Conservation (phyloP, 2,888 invertebrate species). For the Nephrotoma guestfalica region DNA sequence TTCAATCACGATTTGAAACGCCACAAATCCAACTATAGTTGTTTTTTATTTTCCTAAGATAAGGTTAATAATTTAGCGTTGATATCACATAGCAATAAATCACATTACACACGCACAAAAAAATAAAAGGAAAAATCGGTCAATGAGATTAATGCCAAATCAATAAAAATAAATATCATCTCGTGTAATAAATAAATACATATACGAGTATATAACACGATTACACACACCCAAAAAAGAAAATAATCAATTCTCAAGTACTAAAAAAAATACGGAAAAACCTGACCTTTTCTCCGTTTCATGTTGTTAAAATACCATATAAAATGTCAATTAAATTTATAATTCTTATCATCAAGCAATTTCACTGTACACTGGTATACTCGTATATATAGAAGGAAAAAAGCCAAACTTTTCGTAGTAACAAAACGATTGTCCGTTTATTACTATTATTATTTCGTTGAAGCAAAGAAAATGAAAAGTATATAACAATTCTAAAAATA, state of each 20-base stretch:
- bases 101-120: background rate
- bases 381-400: background rate
- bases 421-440: background rate
- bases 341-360: background rate
- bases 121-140: background rate
- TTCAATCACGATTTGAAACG: too few relatives aligned
- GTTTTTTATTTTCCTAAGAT: background rate
- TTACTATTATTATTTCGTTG: background rate
- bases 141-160: background rate
- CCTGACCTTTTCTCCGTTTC: background rate
- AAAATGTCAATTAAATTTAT: background rate
- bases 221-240: background rate
- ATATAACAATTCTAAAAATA: background rate
- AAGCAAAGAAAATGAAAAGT: background rate
- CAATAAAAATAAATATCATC: background rate
- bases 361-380: background rate
- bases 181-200: background rate
- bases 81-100: background rate
- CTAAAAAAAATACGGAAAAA: background rate
- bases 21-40: too few relatives aligned
- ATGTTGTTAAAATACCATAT: background rate
- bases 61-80: background rate
- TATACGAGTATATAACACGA: background rate
- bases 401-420: background rate
- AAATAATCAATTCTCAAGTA: background rate